phyloP scores from a whole-genome alignment of 2,797 vertebrate genomes.

The Thamnophis elegans region DNA sequence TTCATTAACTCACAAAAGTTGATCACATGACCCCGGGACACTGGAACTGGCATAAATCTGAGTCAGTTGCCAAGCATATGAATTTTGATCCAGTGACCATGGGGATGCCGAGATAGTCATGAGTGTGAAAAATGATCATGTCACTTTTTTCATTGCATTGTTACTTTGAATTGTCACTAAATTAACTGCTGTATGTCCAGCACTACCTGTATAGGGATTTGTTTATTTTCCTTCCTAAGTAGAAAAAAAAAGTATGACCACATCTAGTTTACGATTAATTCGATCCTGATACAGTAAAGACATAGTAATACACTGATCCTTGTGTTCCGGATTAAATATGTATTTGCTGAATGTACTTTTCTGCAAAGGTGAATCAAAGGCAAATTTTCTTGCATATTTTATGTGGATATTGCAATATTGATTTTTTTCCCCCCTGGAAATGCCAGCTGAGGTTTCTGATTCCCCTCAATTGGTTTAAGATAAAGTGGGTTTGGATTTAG shows the following conservation, averaged over 20 bases:
- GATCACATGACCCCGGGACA: not conserved
- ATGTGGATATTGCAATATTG: not conserved
- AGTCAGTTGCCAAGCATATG: not conserved
- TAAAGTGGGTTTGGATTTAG: not conserved
- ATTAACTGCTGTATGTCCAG: not conserved
- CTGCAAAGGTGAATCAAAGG: not conserved
- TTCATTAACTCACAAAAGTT: not conserved
- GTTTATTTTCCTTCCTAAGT: not conserved
- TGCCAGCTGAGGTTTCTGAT: not conserved
- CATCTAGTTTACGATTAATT: too few species aligned
- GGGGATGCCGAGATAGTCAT: not conserved
- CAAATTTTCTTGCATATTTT: not conserved
- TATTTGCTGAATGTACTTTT: not conserved
- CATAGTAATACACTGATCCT: not conserved
- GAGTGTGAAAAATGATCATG: not conserved
- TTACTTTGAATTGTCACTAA: not conserved
- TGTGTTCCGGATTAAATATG: not conserved
- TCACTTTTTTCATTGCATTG: not conserved
- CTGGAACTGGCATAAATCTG: not conserved
- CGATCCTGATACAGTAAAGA: not conserved
- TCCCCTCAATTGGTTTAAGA: not conserved
- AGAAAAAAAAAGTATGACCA: not conserved
- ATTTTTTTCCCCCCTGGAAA: not conserved
- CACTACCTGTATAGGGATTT: not conserved
- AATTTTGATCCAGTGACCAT: not conserved